Evolutionary conservation across 2,888 invertebrate genomes (phyloP).

Genomic region (Ormyrus thymus): DNA sequence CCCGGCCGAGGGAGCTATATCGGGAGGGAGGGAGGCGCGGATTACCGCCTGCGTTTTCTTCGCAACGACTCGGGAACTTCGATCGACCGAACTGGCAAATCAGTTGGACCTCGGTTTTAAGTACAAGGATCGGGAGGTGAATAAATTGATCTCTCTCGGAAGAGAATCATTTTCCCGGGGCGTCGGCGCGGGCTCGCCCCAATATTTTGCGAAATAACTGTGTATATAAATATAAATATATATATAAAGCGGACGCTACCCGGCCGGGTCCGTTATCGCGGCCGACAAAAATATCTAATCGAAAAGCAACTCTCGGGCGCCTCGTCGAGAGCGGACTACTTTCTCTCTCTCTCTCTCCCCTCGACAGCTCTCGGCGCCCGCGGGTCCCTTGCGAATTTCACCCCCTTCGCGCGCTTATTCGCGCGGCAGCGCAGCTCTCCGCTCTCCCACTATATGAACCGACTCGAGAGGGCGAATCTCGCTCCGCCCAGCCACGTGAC

Average conservation of each 20-base stretch:
- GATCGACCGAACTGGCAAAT: not conserved
- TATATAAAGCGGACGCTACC: constrained; percentile 21
- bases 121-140: not conserved
- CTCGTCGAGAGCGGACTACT: constrained; percentile 8
- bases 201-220: constrained; percentile 45
- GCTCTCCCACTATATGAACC: not conserved
- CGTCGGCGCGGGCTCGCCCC: not conserved
- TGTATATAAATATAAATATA: constrained; percentile 12
- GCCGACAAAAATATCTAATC: constrained; percentile 51
- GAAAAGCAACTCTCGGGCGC: constrained; percentile 30
- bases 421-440: no score
- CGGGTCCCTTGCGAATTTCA: constrained; percentile 45
- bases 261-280: constrained; percentile 44
- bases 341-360: constrained; percentile 1
- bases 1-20: no score
- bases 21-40: no score
- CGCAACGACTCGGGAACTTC: not conserved
- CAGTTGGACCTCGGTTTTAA: not conserved
- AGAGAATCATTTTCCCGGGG: constrained; percentile 33
- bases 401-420: constrained; percentile 18
- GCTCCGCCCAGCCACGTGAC: constrained; percentile 71
- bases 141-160: constrained; percentile 33
- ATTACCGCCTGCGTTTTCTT: not conserved
- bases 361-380: not conserved
- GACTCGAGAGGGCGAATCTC: constrained; percentile 62